Evolutionary conservation across 2,797 vertebrate species (phyloP), one percentile per base, ranked within the genome.

Genomic region (Sorex maritimensis): DNA sequence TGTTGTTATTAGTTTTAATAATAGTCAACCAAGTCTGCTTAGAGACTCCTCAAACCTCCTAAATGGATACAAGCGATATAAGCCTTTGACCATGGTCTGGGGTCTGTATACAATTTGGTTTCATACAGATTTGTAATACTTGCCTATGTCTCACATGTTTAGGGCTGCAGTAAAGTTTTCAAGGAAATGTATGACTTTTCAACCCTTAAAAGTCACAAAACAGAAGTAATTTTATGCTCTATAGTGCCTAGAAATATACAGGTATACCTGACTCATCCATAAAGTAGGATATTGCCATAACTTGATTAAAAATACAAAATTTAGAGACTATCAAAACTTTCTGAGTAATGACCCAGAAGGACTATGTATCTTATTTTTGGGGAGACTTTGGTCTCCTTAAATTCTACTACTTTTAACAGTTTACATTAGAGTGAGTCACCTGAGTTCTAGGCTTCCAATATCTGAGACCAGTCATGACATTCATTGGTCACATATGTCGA

Each of bases 391-490:
- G 6, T 92, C 13, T 73, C 28, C 28, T 82, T 82, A 87, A 95
- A 87, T 86, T 44, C 44, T 87, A 69, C 49, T 52, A 52, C 49
- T 52, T 52, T 52, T 81, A 68, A 67, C n/a, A 73, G 8, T 41
- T 10, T 74, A 34, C 74, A 24, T 89, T 67, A 61, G 26, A 26
- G 30, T 6, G 9, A 30, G 6, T 71, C 21, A 79, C 3, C 46
- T 67, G 49, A 82, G 26, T 94, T 78, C 23, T 87, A 30, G 73
- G 24, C 90, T 92, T 72, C 63, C n/a, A 13, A 13, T 34, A 68
- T 75, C 12, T 0, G 23, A 92, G 14, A 68, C 19, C 81, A 61
- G 49, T 41, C 67, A 65, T 89, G 78, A 30, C 10, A 28, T 38
- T 74, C 85, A 80, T 87, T 81, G 87, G 30, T 55, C 2, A 44